A percentile compares a stretch with the other conserved stretches of the same genome.
Evolutionary conservation across 2,888 invertebrate species (phyloP).

Genomic region (Aricia artaxerxes): DNA sequence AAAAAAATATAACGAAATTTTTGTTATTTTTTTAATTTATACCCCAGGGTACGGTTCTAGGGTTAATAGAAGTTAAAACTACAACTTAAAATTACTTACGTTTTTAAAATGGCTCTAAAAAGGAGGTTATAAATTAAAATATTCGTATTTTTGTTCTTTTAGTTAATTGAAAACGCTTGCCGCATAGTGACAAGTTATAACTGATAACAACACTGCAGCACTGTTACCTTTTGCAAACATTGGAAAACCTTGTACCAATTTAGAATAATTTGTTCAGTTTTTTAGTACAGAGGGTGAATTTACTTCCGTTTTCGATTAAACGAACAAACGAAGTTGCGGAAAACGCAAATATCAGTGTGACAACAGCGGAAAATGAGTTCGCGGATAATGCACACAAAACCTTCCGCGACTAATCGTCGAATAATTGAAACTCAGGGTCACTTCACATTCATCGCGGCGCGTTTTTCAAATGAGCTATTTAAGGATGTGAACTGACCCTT

Average conservation of each 20-base stretch:
- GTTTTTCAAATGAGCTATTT: background rate
- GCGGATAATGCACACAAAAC: slow-evolving; percentile 54
- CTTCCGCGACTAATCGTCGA: slow-evolving; percentile 74
- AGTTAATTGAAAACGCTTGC: too few relatives aligned
- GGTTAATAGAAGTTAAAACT: too few relatives aligned
- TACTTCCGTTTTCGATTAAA: slow-evolving; percentile 9
- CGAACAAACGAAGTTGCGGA: background rate
- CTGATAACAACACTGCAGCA: too few relatives aligned
- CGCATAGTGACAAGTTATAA: too few relatives aligned
- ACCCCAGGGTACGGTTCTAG: too few relatives aligned
- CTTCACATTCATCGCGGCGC: background rate
- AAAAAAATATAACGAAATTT: too few relatives aligned
- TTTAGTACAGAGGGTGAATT: background rate
- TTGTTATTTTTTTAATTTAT: too few relatives aligned
- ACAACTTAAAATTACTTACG: too few relatives aligned
- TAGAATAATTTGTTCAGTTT: background rate
- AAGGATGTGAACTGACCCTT: background rate
- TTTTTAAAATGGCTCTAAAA: too few relatives aligned
- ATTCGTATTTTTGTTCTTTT: too few relatives aligned
- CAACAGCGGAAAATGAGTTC: slow-evolving; percentile 50
- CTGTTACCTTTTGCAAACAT: background rate
- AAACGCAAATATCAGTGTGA: slow-evolving; percentile 33
- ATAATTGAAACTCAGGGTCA: slow-evolving; percentile 41
- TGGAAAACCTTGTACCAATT: background rate
- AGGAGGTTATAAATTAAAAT: too few relatives aligned